Conservation (phyloP, 2,888 invertebrate genomes). For the Brassicogethes aeneus region DNA sequence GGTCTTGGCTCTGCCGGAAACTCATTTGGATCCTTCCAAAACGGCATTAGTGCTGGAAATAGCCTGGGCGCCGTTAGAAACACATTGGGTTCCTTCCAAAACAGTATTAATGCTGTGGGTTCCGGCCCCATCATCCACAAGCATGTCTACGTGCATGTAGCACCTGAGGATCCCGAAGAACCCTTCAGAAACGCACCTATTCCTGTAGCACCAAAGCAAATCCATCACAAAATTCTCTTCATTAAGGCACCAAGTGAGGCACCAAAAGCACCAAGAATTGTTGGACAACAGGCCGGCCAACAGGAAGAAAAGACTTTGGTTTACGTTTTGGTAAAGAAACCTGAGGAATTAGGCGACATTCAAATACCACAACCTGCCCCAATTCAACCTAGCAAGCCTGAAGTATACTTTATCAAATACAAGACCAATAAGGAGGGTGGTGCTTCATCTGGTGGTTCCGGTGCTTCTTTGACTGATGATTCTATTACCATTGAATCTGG, state of each 20-base stretch:
- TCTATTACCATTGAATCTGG: no score
- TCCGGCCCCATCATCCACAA: constrained; percentile 54
- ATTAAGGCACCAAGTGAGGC: constrained; percentile 50
- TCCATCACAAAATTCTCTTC: constrained; percentile 87
- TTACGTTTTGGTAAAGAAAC: constrained; percentile 42
- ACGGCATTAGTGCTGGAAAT: no score
- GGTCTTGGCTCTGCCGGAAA: no score
- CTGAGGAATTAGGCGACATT: constrained; percentile 43
- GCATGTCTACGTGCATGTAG: constrained; percentile 86
- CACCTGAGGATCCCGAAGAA: constrained; percentile 74
- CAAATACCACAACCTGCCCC: constrained; percentile 67
- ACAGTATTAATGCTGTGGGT: not conserved
- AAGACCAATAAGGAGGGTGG: constrained; percentile 53
- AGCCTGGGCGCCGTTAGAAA: no score
- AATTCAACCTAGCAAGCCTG: constrained; percentile 77
- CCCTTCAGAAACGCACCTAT: constrained; percentile 52
- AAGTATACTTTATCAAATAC: constrained; percentile 80
- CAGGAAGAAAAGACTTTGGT: constrained; percentile 34
- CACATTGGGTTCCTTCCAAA: no score
- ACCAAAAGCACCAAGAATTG: constrained; percentile 8
- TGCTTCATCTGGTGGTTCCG: constrained; percentile 24
- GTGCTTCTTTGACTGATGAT: no score
- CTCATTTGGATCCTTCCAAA: no score
- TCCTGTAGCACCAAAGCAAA: constrained; percentile 63
- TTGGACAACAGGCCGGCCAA: constrained; percentile 11